phyloP scores from a whole-genome alignment of 1,140 invertebrate genomes.

The Drosophila ogumai region DNA sequence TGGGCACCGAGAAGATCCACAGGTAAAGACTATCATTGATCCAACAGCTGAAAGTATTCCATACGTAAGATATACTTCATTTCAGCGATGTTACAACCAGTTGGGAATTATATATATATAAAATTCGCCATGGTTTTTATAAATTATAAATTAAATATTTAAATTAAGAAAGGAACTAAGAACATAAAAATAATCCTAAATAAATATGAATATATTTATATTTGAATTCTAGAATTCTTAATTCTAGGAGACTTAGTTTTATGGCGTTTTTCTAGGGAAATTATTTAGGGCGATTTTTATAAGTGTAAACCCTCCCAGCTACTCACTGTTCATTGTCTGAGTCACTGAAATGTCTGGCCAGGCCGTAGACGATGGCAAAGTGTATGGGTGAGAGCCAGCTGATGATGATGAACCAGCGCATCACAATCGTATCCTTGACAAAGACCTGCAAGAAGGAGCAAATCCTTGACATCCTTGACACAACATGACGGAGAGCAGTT shows the following conservation, averaged over 20 bases:
- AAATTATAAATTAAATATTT: too few relatives aligned
- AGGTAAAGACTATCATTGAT: slow-evolving; percentile 89
- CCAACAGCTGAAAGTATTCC: slow-evolving; percentile 89
- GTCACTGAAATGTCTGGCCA: slow-evolving; percentile 86
- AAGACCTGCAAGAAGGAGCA: slow-evolving; percentile 85
- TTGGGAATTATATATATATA: too few relatives aligned
- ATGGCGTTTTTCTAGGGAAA: too few relatives aligned
- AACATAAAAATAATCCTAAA: too few relatives aligned
- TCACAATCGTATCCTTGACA: slow-evolving; percentile 86
- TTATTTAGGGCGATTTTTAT: too few relatives aligned
- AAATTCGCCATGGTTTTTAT: too few relatives aligned
- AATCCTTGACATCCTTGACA: slow-evolving; percentile 11
- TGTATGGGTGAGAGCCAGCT: slow-evolving; percentile 91
- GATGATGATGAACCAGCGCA: slow-evolving; percentile 91
- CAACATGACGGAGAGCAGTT: slow-evolving; percentile 34
- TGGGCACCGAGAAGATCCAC: slow-evolving; percentile 90
- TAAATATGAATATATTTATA: too few relatives aligned
- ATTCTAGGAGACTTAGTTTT: too few relatives aligned
- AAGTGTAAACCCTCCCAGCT: background rate
- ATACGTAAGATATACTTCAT: background rate
- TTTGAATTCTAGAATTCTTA: too few relatives aligned
- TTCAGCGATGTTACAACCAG: too few relatives aligned
- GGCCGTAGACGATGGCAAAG: slow-evolving; percentile 88
- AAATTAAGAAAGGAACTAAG: too few relatives aligned
- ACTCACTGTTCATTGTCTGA: slow-evolving; percentile 88